Percentiles rank a stretch among this genome's conserved stretches.
Evolutionary conservation across 2,888 invertebrate genomes (phyloP).

Genomic region (Fissipunctia ypsillon): DNA sequence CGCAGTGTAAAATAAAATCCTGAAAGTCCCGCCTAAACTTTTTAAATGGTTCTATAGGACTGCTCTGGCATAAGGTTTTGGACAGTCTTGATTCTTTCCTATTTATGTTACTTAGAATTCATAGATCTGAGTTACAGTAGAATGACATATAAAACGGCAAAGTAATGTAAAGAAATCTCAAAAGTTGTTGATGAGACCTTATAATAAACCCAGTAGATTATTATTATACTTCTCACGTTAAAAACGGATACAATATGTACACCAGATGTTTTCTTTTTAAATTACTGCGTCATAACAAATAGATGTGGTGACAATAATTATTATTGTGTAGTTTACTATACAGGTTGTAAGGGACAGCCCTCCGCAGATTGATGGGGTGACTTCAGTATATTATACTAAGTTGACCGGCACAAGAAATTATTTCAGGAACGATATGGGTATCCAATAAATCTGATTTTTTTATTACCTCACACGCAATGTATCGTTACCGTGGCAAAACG

Average conservation of each 20-base stretch:
- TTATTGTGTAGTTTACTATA: not conserved
- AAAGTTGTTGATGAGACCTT: not conserved
- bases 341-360: too few species aligned
- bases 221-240: not conserved
- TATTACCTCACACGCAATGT: too few species aligned
- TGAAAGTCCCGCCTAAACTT: slow-evolving; percentile 59
- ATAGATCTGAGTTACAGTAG: not conserved
- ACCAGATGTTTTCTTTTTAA: not conserved
- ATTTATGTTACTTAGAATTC: not conserved
- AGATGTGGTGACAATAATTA: not conserved
- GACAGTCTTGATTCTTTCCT: not conserved
- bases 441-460: too few species aligned
- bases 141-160: not conserved
- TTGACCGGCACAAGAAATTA: too few species aligned
- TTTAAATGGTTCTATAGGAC: slow-evolving; percentile 47
- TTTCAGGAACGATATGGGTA: too few species aligned
- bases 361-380: too few species aligned
- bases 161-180: not conserved
- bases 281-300: not conserved
- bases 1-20: slow-evolving; percentile 72
- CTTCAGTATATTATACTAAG: too few species aligned
- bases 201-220: not conserved
- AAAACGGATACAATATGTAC: not conserved
- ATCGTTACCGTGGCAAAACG: too few species aligned
- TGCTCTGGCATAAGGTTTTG: slow-evolving; percentile 21